Evolutionary conservation across 2,888 invertebrate genomes (phyloP).

Genomic region (Lasioglossum leucozonium): DNA sequence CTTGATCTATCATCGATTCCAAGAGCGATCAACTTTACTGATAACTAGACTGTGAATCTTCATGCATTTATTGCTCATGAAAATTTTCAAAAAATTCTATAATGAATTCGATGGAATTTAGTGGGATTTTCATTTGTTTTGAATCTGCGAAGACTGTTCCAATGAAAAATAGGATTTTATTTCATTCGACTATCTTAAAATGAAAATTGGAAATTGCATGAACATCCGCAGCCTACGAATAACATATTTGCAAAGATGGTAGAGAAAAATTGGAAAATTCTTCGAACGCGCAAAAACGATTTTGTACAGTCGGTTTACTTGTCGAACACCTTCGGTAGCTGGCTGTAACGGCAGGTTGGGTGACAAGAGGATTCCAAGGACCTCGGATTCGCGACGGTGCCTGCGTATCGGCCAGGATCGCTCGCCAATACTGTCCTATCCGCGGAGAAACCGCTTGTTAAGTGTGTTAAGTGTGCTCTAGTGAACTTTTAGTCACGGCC

Average conservation of each 20-base stretch:
- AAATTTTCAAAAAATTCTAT: no score
- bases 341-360: background rate
- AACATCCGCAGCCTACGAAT: no score
- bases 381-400: slow-evolving; percentile 40
- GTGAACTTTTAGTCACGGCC: slow-evolving; percentile 85
- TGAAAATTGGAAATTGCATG: no score
- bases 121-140: no score
- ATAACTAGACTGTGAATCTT: no score
- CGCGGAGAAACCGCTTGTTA: slow-evolving; percentile 69
- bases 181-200: no score
- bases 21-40: background rate
- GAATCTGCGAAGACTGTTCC: no score
- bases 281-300: background rate
- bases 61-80: no score
- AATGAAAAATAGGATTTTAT: no score
- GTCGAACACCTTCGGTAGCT: background rate
- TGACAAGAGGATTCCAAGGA: background rate
- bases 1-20: background rate
- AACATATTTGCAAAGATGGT: no score
- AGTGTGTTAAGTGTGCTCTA: slow-evolving; percentile 81
- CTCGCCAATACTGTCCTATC: slow-evolving; percentile 42
- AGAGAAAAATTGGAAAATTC: background rate
- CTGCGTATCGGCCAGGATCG: slow-evolving; percentile 44
- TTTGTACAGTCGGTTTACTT: background rate
- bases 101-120: no score